Evolutionary conservation across 2,888 invertebrate species (phyloP), one percentile per base, ranked within the genome.

Genomic region (Acleris emargana): DNA sequence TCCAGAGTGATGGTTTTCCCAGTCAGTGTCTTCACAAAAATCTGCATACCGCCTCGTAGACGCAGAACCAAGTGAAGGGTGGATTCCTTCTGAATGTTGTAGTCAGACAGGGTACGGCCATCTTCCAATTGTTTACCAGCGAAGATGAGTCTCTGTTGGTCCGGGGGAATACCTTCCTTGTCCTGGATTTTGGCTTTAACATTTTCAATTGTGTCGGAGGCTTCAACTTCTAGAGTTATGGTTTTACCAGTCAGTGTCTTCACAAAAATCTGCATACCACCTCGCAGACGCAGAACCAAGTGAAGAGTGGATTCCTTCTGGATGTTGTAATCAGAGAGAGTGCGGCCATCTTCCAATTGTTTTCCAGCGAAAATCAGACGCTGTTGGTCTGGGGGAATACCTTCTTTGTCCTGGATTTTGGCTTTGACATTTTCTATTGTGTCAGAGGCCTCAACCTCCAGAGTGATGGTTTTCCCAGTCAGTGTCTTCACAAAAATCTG

Each of bases 371-470:
- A 71, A 32, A 71, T 71, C 11, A 71, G 28, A 7, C 71, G 52
- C 62, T 71, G 71, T 22, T 71, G 71, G 58, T 71, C 71, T 61
- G 71, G 71, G 3, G 71, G 71, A 22, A 71, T 69, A 6, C 71
- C 71, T 49, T 71, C 72, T 9, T 72, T 72, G 45, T 72, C 72
- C 5, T 72, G 72, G 11, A 72, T 72, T 25, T 72, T 72, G 0
- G 72, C 72, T 18, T 72, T 72, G 0, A 72, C 72, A 64, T 72
- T 72, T 17, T 72, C 72, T 49, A 71, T 72, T 0, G 71, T 69
- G 54, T 71, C 72, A 0, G 72, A 62, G 13, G 72, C 20, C 55
- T 70, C 72, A 17, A 72, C 72, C n/a, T 71, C 70, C 0, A 72
- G 51, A 0, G 70, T 71, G 18, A 71, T 72, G n/a, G 72, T 71